A percentile compares a stretch with the other conserved stretches of the same genome.
Conservation (phyloP, 2,797 vertebrate genomes). For the Oophaga sylvatica region DNA sequence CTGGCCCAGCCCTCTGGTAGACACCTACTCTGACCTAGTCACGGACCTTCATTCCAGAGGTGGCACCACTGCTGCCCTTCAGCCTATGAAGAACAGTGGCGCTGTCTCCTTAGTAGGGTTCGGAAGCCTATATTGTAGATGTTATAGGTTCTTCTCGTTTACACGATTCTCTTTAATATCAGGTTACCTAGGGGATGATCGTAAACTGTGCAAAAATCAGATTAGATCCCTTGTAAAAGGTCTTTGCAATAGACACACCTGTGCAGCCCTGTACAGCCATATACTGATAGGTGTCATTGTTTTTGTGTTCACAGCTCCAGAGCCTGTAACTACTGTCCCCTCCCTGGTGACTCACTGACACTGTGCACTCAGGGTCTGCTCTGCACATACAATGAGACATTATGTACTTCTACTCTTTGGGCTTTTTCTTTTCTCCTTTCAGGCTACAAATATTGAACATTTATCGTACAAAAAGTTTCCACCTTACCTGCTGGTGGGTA, state of each 20-base stretch:
- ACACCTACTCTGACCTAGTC: no score
- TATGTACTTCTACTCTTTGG: background rate
- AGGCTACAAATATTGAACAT: background rate
- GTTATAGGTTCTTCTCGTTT: no score
- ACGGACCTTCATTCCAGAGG: no score
- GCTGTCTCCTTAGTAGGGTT: no score
- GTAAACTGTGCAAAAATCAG: background rate
- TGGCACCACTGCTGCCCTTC: no score
- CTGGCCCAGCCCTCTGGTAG: no score
- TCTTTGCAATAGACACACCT: background rate
- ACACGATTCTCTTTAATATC: background rate
- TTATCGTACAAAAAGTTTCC: background rate
- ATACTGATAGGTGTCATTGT: background rate
- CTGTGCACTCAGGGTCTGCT: background rate
- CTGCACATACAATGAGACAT: background rate
- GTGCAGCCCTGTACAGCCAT: background rate
- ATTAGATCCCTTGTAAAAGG: background rate
- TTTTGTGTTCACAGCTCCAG: background rate
- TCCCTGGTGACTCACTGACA: conserved; percentile 41
- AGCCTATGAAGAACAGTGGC: no score
- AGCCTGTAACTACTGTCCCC: background rate
- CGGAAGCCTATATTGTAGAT: no score
- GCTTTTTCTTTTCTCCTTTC: background rate
- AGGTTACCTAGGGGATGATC: background rate
- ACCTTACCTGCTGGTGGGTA: background rate